Evolutionary conservation across 2,888 invertebrate genomes (phyloP).

Genomic region (Pammene aurita): DNA sequence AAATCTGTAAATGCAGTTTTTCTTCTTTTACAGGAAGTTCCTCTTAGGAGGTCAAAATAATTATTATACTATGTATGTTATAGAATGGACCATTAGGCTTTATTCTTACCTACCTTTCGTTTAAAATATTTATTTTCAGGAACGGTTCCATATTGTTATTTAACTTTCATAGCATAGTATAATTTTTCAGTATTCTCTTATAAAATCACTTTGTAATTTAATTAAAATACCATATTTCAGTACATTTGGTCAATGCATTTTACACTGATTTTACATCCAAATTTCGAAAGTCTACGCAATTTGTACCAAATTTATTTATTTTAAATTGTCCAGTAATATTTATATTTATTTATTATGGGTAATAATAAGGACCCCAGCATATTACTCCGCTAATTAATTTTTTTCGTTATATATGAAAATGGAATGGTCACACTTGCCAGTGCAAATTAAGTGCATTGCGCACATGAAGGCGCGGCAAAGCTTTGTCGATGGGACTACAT

Average conservation of each 20-base stretch:
- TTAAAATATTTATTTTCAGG: background rate
- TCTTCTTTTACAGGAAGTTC: too few species aligned
- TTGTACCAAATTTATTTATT: too few species aligned
- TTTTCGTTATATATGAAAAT: background rate
- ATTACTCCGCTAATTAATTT: background rate
- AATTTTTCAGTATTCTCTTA: too few species aligned
- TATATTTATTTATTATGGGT: background rate
- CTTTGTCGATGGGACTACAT: too few species aligned
- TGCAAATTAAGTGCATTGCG: background rate
- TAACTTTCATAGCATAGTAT: background rate
- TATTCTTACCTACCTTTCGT: too few species aligned
- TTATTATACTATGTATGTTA: too few species aligned
- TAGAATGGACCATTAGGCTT: too few species aligned
- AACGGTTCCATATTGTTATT: constrained; percentile 1
- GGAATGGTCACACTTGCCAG: background rate
- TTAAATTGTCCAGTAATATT: too few species aligned
- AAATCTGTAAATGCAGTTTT: too few species aligned
- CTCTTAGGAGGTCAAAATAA: too few species aligned
- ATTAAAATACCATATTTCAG: background rate
- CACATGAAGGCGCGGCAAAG: too few species aligned
- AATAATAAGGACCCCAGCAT: background rate
- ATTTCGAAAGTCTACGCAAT: constrained; percentile 4
- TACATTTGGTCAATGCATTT: too few species aligned
- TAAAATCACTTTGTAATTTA: background rate
- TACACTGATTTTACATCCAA: background rate